These are phyloP conservation scores for Halcyon smyrnensis DNA, from an alignment of 2,797 vertebrate genomes.

Conservation along the genomic window DNA sequence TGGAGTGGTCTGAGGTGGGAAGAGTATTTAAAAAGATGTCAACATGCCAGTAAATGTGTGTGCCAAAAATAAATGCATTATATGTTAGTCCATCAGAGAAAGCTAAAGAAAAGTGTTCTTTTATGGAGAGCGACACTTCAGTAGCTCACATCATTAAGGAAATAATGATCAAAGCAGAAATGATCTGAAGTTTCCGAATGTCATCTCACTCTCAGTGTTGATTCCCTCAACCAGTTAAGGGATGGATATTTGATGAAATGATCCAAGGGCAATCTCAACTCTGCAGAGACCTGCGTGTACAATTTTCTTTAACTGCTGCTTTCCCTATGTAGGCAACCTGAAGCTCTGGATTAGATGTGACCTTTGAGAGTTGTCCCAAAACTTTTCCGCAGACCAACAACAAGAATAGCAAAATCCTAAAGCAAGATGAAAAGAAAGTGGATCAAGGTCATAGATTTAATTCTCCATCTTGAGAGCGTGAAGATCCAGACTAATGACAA, in stretches of 20 bases:
- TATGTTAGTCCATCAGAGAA: background rate
- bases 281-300: background rate
- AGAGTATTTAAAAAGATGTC: constrained; percentile 47
- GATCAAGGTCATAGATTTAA: constrained; percentile 30
- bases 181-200: background rate
- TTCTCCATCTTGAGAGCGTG: background rate
- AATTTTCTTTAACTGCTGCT: background rate
- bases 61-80: constrained; percentile 4
- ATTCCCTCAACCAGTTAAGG: background rate
- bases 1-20: constrained; percentile 3
- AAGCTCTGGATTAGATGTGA: background rate
- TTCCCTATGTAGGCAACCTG: background rate
- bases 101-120: background rate
- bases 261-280: background rate
- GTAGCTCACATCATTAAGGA: background rate
- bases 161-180: constrained; percentile 12
- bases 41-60: constrained; percentile 10
- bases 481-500: constrained; percentile 39
- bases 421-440: constrained; percentile 4
- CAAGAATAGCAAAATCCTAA: background rate
- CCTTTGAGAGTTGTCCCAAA: background rate
- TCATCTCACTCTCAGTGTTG: constrained; percentile 10
- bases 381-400: background rate
- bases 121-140: background rate
- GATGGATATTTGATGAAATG: background rate